Evolutionary conservation across 2,113 vertebrate genomes (phyloP).

Genomic region (Cyprinus carpio): DNA sequence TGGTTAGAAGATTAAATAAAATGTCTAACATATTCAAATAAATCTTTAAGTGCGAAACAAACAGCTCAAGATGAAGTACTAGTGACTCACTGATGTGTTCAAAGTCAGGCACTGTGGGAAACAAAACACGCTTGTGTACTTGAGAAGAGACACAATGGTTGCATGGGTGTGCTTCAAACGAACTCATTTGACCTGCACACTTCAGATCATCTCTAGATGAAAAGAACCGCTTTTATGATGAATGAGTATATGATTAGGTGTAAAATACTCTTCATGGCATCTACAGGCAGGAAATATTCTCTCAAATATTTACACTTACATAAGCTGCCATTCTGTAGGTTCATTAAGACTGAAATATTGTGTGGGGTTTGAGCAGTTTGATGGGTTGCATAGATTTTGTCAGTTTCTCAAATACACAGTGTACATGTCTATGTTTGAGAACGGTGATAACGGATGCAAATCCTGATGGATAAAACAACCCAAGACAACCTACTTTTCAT

Average conservation of each 20-base stretch:
- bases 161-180: conserved; percentile 11
- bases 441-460: no score
- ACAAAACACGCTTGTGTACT: conserved; percentile 7
- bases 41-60: conserved; percentile 51
- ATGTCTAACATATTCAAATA: conserved; percentile 47
- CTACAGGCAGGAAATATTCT: no score
- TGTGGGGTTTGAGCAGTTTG: neutral
- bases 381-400: conserved; percentile 63
- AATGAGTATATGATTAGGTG: no score
- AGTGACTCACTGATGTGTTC: conserved; percentile 16
- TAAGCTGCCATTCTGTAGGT: conserved; percentile 13
- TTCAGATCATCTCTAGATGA: no score
- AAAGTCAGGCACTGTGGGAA: conserved; percentile 59
- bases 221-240: no score
- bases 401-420: neutral
- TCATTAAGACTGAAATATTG: neutral
- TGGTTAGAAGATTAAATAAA: neutral
- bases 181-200: neutral
- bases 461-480: no score
- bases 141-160: no score
- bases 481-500: no score
- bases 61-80: conserved; percentile 19
- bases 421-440: no score
- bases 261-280: no score
- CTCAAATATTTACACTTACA: no score